These are phyloP conservation scores for Tribolium castaneum DNA, from an alignment of 1,140 invertebrate genomes.

Conservation along the genomic window DNA sequence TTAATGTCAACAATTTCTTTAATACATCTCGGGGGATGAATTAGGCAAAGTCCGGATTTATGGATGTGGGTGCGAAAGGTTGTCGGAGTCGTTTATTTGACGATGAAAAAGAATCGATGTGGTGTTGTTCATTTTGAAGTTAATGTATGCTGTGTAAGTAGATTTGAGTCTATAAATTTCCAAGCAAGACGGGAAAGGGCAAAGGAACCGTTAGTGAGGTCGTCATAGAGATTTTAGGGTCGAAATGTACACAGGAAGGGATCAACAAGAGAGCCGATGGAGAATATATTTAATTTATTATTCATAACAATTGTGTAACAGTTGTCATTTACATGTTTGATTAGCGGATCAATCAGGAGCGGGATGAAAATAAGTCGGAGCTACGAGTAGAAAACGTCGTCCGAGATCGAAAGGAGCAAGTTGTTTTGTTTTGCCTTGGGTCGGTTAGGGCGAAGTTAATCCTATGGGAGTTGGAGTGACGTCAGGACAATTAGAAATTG, in stretches of 20 bases:
- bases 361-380: neutral
- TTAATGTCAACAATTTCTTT: conserved; percentile 31
- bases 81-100: conserved; percentile 26
- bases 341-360: neutral
- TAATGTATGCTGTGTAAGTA: conserved; percentile 29
- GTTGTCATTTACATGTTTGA: conserved; percentile 34
- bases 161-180: conserved; percentile 29
- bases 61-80: conserved; percentile 6
- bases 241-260: conserved; percentile 31
- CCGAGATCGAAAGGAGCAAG: conserved; percentile 21
- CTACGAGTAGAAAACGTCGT: neutral
- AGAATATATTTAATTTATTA: conserved; percentile 34
- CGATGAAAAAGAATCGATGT: conserved; percentile 25
- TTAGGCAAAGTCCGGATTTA: conserved; percentile 21
- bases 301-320: conserved; percentile 33
- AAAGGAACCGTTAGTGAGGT: conserved; percentile 27
- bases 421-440: conserved; percentile 45
- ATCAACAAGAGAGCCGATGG: conserved; percentile 11
- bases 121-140: conserved; percentile 28
- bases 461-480: conserved; percentile 49
- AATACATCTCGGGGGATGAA: conserved; percentile 23
- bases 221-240: conserved; percentile 33
- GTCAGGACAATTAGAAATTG: conserved; percentile 55
- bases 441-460: conserved; percentile 48
- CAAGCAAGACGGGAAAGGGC: conserved; percentile 18